Percentiles rank a stretch among this genome's conserved stretches.
Conservation (phyloP, 2,888 invertebrate species). For the Xestobium rufovillosum region DNA sequence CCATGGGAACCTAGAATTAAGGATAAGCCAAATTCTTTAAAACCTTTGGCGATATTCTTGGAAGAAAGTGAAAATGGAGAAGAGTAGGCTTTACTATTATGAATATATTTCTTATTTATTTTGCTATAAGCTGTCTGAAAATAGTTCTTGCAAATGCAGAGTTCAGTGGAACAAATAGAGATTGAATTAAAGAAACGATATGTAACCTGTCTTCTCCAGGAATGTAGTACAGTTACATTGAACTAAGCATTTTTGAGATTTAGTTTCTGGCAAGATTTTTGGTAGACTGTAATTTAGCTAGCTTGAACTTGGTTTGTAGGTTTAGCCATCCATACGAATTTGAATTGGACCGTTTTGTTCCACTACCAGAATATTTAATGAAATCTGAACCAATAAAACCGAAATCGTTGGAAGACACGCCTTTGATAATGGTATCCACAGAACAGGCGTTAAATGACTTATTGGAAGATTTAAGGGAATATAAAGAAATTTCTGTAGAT, state of each 20-base stretch:
- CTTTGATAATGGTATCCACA: slow-evolving; percentile 61
- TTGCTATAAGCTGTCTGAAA: too few relatives aligned
- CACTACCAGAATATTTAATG: slow-evolving; percentile 47
- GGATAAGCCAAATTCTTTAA: slow-evolving; percentile 81
- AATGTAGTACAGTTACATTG: too few relatives aligned
- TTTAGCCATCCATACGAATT: slow-evolving; percentile 83
- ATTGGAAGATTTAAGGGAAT: slow-evolving; percentile 56
- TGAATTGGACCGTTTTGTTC: slow-evolving; percentile 70
- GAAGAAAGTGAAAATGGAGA: slow-evolving; percentile 57
- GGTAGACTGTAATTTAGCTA: too few relatives aligned
- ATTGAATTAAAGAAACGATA: too few relatives aligned
- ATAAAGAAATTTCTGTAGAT: slow-evolving; percentile 81
- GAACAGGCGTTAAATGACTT: slow-evolving; percentile 57
- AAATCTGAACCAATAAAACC: slow-evolving; percentile 36
- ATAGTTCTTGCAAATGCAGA: too few relatives aligned
- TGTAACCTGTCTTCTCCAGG: too few relatives aligned
- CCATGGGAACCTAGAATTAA: slow-evolving; percentile 79
- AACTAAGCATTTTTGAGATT: too few relatives aligned
- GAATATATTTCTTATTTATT: too few relatives aligned
- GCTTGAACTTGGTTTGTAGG: too few relatives aligned
- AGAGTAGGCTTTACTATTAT: slow-evolving; percentile 45
- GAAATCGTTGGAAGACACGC: slow-evolving; percentile 53
- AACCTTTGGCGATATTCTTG: slow-evolving; percentile 67
- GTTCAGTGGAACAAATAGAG: too few relatives aligned
- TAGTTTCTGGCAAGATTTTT: too few relatives aligned